Conservation (phyloP, 2,797 vertebrate species). For the Rhynchonycteris naso region DNA sequence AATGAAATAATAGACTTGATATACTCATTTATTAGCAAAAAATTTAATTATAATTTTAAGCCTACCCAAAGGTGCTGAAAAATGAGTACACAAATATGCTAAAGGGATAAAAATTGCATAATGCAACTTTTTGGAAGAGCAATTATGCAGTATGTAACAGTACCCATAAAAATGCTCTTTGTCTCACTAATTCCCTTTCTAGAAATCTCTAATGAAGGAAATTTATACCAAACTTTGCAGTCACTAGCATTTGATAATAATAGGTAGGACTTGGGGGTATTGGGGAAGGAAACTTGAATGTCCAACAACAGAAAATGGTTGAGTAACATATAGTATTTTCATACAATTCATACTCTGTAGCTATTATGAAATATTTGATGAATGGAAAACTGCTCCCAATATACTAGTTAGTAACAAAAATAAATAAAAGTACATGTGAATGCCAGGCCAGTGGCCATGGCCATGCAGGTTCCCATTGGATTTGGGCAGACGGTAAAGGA, state of each 20-base stretch:
- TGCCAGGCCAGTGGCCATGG: too few species aligned
- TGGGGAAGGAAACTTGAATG: background rate
- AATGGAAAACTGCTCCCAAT: constrained; percentile 10
- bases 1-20: constrained; percentile 2
- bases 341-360: background rate
- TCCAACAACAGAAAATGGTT: background rate
- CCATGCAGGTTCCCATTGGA: too few species aligned
- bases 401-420: background rate
- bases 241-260: background rate
- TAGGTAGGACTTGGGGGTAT: background rate
- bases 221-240: constrained; percentile 18
- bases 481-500: too few species aligned
- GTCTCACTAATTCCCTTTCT: constrained; percentile 12
- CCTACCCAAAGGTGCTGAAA: constrained; percentile 18
- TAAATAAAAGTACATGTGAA: background rate
- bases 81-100: background rate
- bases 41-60: constrained; percentile 31
- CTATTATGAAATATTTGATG: background rate
- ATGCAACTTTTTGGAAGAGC: background rate
- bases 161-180: constrained; percentile 26
- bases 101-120: background rate
- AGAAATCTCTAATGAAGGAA: constrained; percentile 13
- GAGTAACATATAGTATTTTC: background rate
- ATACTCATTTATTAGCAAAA: constrained; percentile 21
- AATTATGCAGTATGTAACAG: background rate